phyloP scores from a whole-genome alignment of 2,888 invertebrate genomes.

The Hedya salicella region DNA sequence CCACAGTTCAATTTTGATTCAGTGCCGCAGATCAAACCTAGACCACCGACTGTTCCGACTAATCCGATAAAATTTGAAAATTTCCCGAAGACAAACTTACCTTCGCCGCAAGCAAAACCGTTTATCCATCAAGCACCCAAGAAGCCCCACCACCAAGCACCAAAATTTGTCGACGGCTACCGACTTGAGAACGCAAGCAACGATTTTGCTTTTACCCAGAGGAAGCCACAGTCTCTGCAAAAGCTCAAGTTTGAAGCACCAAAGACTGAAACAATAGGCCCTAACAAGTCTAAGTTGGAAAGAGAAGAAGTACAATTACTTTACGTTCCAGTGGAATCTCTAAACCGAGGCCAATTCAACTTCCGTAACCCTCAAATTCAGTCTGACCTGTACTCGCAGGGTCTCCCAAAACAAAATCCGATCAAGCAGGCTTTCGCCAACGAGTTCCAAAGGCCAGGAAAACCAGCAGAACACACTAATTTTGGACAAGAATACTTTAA shows the following conservation, averaged over 20 bases:
- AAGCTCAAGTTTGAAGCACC: conserved; percentile 72
- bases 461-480: conserved; percentile 60
- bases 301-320: conserved; percentile 90
- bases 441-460: conserved; percentile 63
- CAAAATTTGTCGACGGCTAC: conserved; percentile 77
- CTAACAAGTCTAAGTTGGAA: conserved; percentile 67
- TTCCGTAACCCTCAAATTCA: conserved; percentile 70
- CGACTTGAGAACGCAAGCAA: conserved; percentile 67
- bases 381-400: conserved; percentile 68
- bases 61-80: conserved; percentile 68
- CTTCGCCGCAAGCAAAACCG: conserved; percentile 62
- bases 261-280: conserved; percentile 57
- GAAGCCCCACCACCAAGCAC: conserved; percentile 64
- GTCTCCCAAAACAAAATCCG: conserved; percentile 58
- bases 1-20: conserved; percentile 70
- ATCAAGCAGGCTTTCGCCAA: conserved; percentile 58
- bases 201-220: conserved; percentile 53
- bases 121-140: conserved; percentile 60
- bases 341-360: conserved; percentile 83
- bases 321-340: conserved; percentile 92
- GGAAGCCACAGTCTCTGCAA: conserved; percentile 70
- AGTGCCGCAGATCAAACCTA: conserved; percentile 60
- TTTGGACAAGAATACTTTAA: conserved; percentile 65
- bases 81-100: conserved; percentile 54
- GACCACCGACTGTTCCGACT: conserved; percentile 55